A percentile compares a stretch with the other conserved stretches of the same genome.
phyloP scores from a whole-genome alignment of 2,113 vertebrate species.

The Garra rufa region DNA sequence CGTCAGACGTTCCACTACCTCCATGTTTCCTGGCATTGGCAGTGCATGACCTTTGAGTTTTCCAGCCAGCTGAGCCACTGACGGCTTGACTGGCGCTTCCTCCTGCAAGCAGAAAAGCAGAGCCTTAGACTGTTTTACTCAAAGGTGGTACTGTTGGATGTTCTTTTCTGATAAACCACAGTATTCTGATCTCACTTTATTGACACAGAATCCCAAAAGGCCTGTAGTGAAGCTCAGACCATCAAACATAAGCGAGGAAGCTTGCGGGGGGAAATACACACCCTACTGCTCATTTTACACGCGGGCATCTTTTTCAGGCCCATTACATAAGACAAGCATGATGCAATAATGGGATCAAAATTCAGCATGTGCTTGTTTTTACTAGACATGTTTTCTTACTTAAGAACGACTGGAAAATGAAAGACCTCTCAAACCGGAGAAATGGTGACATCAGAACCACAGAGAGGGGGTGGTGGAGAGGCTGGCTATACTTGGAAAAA shows the following conservation, averaged over 20 bases:
- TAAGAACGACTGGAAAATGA: conserved; percentile 52
- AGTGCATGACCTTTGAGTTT: conserved; percentile 71
- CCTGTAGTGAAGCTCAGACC: conserved; percentile 2
- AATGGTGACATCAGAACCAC: conserved; percentile 39
- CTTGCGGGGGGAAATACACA: not conserved
- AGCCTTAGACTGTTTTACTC: conserved; percentile 24
- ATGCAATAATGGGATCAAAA: conserved; percentile 22
- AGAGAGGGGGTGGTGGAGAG: too few relatives aligned
- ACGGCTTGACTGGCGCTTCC: conserved; percentile 73
- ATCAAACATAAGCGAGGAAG: not conserved
- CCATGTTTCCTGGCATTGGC: conserved; percentile 63
- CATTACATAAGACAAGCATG: conserved; percentile 41
- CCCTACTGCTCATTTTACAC: not conserved
- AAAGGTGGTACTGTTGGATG: conserved; percentile 21
- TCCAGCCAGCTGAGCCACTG: conserved; percentile 77
- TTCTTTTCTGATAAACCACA: conserved; percentile 21
- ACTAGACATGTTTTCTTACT: conserved; percentile 46
- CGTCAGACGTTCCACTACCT: conserved; percentile 59
- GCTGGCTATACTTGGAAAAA: too few relatives aligned
- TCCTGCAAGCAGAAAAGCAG: conserved; percentile 52
- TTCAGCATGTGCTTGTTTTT: conserved; percentile 37
- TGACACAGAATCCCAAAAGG: conserved; percentile 24
- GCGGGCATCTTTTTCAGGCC: not conserved
- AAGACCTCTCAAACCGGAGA: conserved; percentile 30
- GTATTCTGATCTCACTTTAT: conserved; percentile 32